Evolutionary conservation across 2,888 invertebrate genomes (phyloP).

Genomic region (Bembecia ichneumoniformis): DNA sequence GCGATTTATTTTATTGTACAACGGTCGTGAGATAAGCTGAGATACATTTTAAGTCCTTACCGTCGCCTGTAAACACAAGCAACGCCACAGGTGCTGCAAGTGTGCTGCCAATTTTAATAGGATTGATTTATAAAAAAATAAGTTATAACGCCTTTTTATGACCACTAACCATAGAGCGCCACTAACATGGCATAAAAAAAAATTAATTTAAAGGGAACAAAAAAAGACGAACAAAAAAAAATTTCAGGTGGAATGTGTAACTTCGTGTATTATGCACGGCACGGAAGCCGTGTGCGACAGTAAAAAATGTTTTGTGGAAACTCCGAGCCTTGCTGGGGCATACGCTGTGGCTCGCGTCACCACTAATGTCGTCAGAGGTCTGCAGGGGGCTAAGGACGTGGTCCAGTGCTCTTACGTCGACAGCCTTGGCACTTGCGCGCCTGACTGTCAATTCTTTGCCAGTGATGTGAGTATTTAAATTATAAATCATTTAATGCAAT

Average conservation of each 20-base stretch:
- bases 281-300: constrained; percentile 43
- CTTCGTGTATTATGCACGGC: constrained; percentile 57
- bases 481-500: neutral
- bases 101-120: no score
- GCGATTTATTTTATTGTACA: no score
- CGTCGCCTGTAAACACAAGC: no score
- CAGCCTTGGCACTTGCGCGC: constrained; percentile 46
- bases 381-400: constrained; percentile 37
- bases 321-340: constrained; percentile 52
- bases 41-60: no score
- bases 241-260: constrained; percentile 52
- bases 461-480: constrained; percentile 34
- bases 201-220: no score
- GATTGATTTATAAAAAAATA: no score
- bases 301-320: constrained; percentile 34
- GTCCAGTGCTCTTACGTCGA: constrained; percentile 55
- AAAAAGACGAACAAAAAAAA: no score
- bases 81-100: no score
- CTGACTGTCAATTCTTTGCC: constrained; percentile 54
- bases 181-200: neutral
- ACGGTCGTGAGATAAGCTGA: no score
- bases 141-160: no score
- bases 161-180: no score
- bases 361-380: constrained; percentile 51
- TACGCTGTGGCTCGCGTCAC: constrained; percentile 52